phyloP scores from a whole-genome alignment of 2,797 vertebrate species.

The Onychomys torridus region DNA sequence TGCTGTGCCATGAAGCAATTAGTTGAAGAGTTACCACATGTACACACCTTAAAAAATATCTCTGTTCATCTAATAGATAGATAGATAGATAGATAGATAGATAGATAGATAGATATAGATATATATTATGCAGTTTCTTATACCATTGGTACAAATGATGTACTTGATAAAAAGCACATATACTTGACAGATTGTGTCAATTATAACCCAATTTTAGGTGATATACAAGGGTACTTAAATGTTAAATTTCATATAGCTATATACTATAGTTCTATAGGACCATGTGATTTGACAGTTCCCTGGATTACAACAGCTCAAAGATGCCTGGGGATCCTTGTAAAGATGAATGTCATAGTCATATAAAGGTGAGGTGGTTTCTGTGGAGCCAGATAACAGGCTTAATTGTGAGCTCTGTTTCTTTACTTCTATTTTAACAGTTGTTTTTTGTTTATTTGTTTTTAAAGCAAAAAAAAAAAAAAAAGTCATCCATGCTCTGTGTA shows the following conservation, averaged over 20 bases:
- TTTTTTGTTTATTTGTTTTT: neutral
- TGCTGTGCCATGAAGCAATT: neutral
- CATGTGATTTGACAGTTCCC: neutral
- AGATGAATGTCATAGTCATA: accelerated
- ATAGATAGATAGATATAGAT: neutral
- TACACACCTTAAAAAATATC: neutral
- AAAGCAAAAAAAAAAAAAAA: neutral
- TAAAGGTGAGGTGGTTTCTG: neutral
- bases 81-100: too few species aligned
- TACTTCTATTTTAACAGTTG: neutral
- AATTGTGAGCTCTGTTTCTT: neutral
- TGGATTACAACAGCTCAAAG: neutral
- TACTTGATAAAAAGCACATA: conserved; percentile 45
- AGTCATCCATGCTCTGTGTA: neutral
- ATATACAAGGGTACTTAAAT: neutral
- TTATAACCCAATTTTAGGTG: neutral
- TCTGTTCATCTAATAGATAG: neutral
- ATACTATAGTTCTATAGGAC: neutral
- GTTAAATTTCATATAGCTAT: neutral
- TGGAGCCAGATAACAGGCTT: neutral
- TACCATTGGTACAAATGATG: neutral
- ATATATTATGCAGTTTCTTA: neutral
- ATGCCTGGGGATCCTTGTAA: accelerated
- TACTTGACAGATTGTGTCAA: neutral
- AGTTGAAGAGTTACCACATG: neutral